These are phyloP conservation scores for human (Homo sapiens) DNA, from an alignment of 2,113 vertebrate species.

Conservation along the genomic window DNA sequence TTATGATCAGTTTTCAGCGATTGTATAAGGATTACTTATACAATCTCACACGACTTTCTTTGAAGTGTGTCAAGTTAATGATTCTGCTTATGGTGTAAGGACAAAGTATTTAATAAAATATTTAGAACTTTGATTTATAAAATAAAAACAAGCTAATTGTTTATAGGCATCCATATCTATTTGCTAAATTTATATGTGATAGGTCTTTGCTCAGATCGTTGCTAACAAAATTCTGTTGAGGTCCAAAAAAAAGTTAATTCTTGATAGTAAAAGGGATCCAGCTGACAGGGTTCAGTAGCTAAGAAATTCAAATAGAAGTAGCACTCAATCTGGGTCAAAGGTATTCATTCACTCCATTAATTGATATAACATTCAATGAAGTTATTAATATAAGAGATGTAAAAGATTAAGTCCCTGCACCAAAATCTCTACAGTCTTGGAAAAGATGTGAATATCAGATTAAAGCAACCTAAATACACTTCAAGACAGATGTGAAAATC, in stretches of 20 bases:
- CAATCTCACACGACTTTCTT: neutral
- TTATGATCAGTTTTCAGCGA: neutral
- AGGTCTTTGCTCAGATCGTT: neutral
- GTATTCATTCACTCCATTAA: neutral
- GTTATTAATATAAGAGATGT: too few relatives aligned
- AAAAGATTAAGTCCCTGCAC: neutral
- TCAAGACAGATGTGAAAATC: neutral
- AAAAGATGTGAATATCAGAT: neutral
- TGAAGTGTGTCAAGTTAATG: neutral
- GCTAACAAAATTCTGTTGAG: neutral
- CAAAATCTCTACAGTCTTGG: neutral
- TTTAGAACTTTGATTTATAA: neutral
- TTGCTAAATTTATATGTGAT: neutral
- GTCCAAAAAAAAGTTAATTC: neutral
- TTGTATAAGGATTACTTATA: neutral
- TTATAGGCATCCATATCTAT: neutral
- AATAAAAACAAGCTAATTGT: neutral
- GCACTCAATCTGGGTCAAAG: neutral
- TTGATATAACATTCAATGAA: neutral
- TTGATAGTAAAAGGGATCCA: neutral
- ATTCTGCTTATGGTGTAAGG: neutral
- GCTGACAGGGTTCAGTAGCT: neutral
- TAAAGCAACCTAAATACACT: neutral
- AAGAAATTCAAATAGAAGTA: neutral
- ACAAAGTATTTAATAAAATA: neutral